Conservation (phyloP, 2,888 invertebrate genomes). For the Loripinus fragilis region DNA sequence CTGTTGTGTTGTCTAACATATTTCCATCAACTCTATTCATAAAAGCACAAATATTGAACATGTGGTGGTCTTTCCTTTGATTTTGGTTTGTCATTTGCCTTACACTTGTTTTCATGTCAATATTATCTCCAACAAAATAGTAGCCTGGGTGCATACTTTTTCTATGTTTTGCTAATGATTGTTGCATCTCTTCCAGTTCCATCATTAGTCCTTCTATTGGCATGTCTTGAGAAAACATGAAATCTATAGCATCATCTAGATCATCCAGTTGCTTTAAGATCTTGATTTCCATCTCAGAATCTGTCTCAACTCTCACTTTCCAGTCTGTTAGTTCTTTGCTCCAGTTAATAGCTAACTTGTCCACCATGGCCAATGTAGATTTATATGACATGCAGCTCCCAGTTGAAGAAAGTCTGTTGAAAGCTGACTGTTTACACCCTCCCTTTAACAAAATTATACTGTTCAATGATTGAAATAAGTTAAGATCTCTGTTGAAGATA, state of each 20-base stretch:
- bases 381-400: conserved; percentile 23
- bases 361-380: conserved; percentile 24
- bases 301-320: neutral
- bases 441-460: conserved; percentile 26
- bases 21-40: conserved; percentile 41
- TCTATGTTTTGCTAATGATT: conserved; percentile 24
- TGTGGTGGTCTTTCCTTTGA: conserved; percentile 41
- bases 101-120: conserved; percentile 41
- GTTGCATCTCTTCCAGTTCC: neutral
- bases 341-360: conserved; percentile 15
- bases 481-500: conserved; percentile 31
- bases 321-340: neutral
- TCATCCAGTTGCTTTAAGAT: neutral
- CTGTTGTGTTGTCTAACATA: conserved; percentile 22
- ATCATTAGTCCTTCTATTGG: neutral
- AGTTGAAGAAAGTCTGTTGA: conserved; percentile 30
- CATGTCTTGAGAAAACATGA: neutral
- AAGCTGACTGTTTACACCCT: conserved; percentile 41
- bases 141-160: conserved; percentile 39
- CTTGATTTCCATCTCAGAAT: neutral
- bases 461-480: conserved; percentile 21
- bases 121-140: conserved; percentile 56
- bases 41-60: conserved; percentile 44
- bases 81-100: conserved; percentile 40
- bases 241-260: neutral